Percentiles rank a stretch among this genome's conserved stretches.
These are phyloP conservation scores for Eurystomus glaucurus DNA, from an alignment of 2,797 vertebrate species.

Conservation along the genomic window DNA sequence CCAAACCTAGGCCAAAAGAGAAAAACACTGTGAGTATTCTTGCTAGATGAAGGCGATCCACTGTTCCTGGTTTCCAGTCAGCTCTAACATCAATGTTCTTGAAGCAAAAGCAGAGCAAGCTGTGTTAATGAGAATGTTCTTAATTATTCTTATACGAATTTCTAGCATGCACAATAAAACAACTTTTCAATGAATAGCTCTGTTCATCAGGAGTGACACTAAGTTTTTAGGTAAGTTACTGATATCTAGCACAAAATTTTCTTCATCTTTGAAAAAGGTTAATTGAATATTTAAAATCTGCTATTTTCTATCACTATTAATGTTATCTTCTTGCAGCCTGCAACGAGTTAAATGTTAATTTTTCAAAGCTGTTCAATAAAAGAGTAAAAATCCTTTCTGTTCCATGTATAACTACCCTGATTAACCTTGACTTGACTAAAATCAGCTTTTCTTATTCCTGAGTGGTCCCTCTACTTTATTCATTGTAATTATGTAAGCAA, in stretches of 20 bases:
- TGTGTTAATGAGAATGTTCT: not conserved
- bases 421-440: slow-evolving; percentile 34
- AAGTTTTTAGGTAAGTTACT: not conserved
- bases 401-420: not conserved
- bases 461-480: slow-evolving; percentile 16
- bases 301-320: not conserved
- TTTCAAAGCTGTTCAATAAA: slow-evolving; percentile 16
- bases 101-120: not conserved
- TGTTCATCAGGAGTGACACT: not conserved
- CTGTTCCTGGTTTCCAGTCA: not conserved
- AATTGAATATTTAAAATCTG: not conserved
- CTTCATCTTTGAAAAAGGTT: not conserved
- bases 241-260: not conserved
- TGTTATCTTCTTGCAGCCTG: not conserved
- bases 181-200: not conserved
- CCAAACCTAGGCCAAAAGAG: not conserved
- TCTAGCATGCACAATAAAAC: not conserved
- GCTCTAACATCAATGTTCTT: not conserved
- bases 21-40: not conserved
- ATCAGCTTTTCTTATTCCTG: not conserved
- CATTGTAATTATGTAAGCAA: not conserved
- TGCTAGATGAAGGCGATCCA: not conserved
- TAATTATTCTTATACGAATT: not conserved
- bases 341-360: slow-evolving; percentile 28
- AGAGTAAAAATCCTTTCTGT: slow-evolving; percentile 15